These are phyloP conservation scores for Scolanthus callimorphus DNA, from an alignment of 92 coral and sea anemone genomes.

Conservation along the genomic window DNA sequence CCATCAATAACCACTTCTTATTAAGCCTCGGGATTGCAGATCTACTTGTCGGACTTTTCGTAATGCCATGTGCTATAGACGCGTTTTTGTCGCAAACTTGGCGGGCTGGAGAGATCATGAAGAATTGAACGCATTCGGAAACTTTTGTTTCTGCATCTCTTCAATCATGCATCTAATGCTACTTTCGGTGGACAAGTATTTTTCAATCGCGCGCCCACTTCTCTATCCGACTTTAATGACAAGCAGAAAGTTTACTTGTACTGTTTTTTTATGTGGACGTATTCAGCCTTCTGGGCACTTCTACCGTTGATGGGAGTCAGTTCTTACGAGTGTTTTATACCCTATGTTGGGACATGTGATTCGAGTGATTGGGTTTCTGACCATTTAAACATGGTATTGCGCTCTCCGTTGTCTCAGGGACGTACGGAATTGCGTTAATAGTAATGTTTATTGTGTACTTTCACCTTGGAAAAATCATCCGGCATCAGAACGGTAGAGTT, in stretches of 20 bases:
- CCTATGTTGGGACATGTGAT: conserved; percentile 61
- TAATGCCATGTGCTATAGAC: conserved; percentile 78
- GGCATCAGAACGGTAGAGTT: conserved; percentile 31
- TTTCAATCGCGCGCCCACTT: conserved; percentile 52
- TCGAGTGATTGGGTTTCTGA: conserved; percentile 65
- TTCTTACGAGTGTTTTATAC: conserved; percentile 81
- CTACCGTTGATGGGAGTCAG: conserved; percentile 74
- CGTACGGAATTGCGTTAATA: conserved; percentile 72
- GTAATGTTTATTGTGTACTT: conserved; percentile 62
- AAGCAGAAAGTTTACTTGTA: conserved; percentile 27
- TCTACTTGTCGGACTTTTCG: conserved; percentile 60
- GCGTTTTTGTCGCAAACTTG: conserved; percentile 57
- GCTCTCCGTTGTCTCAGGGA: conserved; percentile 78
- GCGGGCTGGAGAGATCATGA: conserved; percentile 77
- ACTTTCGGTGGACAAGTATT: conserved; percentile 68
- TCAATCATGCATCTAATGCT: conserved; percentile 88
- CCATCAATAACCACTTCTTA: conserved; percentile 49
- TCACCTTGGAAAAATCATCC: conserved; percentile 52
- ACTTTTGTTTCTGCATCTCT: conserved; percentile 78
- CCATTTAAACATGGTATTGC: conserved; percentile 73
- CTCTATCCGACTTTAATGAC: conserved; percentile 51
- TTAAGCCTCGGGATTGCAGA: conserved; percentile 68
- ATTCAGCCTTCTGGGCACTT: conserved; percentile 74
- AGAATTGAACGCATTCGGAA: conserved; percentile 65
- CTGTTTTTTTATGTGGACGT: conserved; percentile 56